Percentiles rank a stretch among this genome's conserved stretches.
These are phyloP conservation scores for Leuciscus waleckii DNA, from an alignment of 2,797 vertebrate genomes.

Conservation along the genomic window DNA sequence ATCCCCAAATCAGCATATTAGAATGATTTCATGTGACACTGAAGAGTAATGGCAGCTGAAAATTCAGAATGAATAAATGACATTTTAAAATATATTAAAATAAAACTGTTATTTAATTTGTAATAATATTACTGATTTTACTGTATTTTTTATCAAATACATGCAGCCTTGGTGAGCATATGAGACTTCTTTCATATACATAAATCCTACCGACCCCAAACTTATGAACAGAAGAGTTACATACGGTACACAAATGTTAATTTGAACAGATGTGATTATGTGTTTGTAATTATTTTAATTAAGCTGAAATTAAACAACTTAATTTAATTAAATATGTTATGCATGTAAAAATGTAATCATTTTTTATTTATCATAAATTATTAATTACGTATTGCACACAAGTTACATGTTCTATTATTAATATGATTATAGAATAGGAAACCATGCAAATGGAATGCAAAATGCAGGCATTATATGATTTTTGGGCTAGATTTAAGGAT, in stretches of 20 bases:
- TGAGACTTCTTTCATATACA: background rate
- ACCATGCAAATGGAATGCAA: background rate
- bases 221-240: background rate
- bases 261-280: background rate
- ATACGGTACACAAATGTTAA: background rate
- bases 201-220: background rate
- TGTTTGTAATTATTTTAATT: background rate
- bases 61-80: background rate
- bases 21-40: background rate
- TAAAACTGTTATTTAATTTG: background rate
- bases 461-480: background rate
- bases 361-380: too few relatives aligned
- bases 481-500: background rate
- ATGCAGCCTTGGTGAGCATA: background rate
- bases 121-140: background rate
- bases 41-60: background rate
- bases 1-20: background rate
- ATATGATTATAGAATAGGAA: background rate
- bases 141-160: background rate
- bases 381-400: too few relatives aligned
- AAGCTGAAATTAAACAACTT: background rate
- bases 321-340: background rate
- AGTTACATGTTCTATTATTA: background rate
- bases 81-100: background rate
- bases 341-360: background rate